phyloP scores from a whole-genome alignment of 2,113 vertebrate genomes.

The Bostrychus sinensis region DNA sequence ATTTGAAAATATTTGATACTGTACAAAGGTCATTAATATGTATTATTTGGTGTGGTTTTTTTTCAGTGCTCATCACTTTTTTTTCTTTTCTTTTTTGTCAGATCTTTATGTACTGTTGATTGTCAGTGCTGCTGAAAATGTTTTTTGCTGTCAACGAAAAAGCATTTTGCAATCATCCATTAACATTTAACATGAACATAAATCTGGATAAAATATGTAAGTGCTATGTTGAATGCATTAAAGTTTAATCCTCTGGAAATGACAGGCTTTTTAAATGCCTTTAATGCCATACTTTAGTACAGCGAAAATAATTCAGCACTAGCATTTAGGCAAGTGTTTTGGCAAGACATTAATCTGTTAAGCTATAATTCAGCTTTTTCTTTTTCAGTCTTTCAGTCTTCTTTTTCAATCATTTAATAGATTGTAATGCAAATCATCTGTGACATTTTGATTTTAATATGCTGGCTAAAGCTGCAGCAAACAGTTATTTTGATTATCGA shows the following conservation, averaged over 20 bases:
- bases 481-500: no score
- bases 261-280: neutral
- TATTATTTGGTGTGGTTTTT: no score
- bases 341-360: neutral
- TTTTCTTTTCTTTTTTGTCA: no score
- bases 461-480: no score
- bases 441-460: no score
- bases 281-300: neutral
- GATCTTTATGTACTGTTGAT: constrained; percentile 17
- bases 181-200: constrained; percentile 7
- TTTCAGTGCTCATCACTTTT: constrained; percentile 14
- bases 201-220: constrained; percentile 11
- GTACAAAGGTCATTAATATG: no score
- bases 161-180: neutral
- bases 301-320: neutral
- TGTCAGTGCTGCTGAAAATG: neutral
- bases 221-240: constrained; percentile 2
- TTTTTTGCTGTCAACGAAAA: neutral
- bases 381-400: neutral
- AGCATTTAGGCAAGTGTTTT: constrained; percentile 3
- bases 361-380: neutral
- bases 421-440: no score
- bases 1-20: no score
- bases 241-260: constrained; percentile 4
- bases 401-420: no score